Evolutionary conservation across 2,888 invertebrate species (phyloP).

Genomic region (Cephus runcator): DNA sequence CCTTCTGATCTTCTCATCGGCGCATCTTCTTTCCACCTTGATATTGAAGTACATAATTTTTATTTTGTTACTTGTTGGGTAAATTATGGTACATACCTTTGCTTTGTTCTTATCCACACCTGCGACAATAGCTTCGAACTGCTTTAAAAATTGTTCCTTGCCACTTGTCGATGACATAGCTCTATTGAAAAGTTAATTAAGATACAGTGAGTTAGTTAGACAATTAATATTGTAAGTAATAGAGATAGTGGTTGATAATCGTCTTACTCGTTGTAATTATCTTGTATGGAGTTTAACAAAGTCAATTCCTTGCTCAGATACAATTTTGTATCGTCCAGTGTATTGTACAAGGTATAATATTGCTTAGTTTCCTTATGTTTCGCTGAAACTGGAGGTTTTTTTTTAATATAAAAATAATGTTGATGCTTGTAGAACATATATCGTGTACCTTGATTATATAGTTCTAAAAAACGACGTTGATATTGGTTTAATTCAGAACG

Average conservation of each 20-base stretch:
- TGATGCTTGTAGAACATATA: not conserved
- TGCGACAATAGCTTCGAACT: conserved; percentile 90
- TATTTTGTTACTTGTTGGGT: not conserved
- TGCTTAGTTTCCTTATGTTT: conserved; percentile 98
- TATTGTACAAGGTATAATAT: conserved; percentile 96
- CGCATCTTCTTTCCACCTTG: conserved; percentile 69
- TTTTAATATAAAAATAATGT: conserved; percentile 41
- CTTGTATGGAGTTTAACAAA: conserved; percentile 87
- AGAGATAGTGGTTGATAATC: not conserved
- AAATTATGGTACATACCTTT: conserved; percentile 70
- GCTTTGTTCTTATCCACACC: conserved; percentile 87
- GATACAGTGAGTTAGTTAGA: conserved; percentile 11
- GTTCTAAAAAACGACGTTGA: conserved; percentile 93
- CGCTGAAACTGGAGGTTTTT: conserved; percentile 77
- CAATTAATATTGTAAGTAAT: not conserved
- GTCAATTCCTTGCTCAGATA: conserved; percentile 93
- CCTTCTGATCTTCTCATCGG: conserved; percentile 75
- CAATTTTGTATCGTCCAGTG: conserved; percentile 91
- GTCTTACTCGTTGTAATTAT: conserved; percentile 85
- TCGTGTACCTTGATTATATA: conserved; percentile 87
- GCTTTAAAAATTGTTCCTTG: conserved; percentile 89
- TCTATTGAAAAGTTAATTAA: conserved; percentile 64
- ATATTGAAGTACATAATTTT: not conserved
- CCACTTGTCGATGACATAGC: conserved; percentile 85
- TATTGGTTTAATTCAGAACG: conserved; percentile 95